Conservation (phyloP, 1,140 invertebrate genomes). For the Diachasma alloeum region DNA sequence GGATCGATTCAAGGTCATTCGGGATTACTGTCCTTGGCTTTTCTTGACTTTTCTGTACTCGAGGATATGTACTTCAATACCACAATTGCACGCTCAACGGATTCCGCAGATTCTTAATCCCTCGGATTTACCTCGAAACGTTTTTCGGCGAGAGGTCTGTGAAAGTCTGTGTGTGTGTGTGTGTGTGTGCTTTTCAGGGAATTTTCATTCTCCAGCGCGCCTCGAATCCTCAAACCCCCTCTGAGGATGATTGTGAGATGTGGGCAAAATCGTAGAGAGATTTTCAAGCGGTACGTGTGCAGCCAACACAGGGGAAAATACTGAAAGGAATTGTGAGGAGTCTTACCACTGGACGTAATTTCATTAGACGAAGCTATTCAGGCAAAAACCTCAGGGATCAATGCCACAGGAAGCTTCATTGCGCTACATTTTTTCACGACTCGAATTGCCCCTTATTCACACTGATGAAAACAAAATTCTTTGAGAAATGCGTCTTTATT, state of each 20-base stretch:
- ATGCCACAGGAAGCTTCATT: no score
- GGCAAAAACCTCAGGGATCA: neutral
- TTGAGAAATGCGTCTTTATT: no score
- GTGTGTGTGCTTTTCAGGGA: neutral
- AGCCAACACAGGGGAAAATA: neutral
- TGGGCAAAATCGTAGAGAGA: neutral
- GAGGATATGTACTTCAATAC: neutral
- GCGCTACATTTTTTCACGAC: no score
- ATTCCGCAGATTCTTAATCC: neutral
- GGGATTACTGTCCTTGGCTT: neutral
- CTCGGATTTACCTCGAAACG: neutral
- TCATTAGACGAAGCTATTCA: neutral
- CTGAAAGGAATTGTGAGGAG: neutral
- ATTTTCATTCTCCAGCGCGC: neutral
- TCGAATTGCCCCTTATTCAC: no score
- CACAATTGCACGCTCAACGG: neutral
- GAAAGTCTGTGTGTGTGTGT: neutral
- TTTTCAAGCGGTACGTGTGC: neutral
- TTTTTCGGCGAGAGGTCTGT: neutral
- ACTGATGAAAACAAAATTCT: no score
- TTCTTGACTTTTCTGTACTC: constrained; percentile 10
- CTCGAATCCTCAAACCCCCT: neutral
- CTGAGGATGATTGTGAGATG: neutral
- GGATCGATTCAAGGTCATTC: neutral
- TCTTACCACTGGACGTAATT: neutral